These are phyloP conservation scores for Vipera ursinii DNA, from an alignment of 2,797 vertebrate genomes.

Conservation along the genomic window DNA sequence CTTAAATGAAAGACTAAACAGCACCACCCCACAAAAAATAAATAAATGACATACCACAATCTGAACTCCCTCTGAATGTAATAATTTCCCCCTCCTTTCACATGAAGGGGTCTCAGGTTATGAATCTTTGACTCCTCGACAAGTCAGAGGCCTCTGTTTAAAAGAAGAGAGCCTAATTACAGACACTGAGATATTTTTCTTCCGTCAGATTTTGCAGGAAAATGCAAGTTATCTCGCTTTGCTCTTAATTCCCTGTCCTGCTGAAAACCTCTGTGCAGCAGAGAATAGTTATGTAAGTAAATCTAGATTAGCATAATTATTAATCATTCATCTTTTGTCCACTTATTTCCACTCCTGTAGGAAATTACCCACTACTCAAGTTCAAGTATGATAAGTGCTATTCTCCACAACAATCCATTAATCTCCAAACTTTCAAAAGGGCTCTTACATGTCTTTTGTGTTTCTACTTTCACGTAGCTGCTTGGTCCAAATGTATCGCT, in stretches of 20 bases:
- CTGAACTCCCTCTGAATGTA: neutral
- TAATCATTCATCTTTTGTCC: conserved; percentile 58
- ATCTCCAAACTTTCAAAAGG: conserved; percentile 54
- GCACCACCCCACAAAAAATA: neutral
- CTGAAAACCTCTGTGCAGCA: conserved; percentile 28
- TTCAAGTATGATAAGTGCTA: conserved; percentile 57
- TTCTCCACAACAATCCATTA: conserved; percentile 49
- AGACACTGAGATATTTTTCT: conserved; percentile 2
- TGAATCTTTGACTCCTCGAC: neutral
- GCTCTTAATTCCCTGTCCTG: conserved; percentile 39
- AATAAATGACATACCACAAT: neutral
- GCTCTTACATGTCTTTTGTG: conserved; percentile 39
- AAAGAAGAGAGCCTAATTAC: neutral
- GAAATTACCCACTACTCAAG: conserved; percentile 58
- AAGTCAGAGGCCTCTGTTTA: neutral
- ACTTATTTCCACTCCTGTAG: conserved; percentile 52
- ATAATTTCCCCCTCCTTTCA: neutral
- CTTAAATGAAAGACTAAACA: neutral
- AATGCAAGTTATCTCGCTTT: conserved; percentile 38
- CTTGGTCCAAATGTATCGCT: conserved; percentile 30
- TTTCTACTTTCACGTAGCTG: conserved; percentile 41
- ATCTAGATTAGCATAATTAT: conserved; percentile 64
- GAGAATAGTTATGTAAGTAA: conserved; percentile 25
- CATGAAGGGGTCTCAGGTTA: neutral
- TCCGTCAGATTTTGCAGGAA: neutral